Percentiles rank a stretch among this genome's conserved stretches.
These are phyloP conservation scores for Psittacula derbiana DNA, from an alignment of 2,797 vertebrate species.

Conservation along the genomic window DNA sequence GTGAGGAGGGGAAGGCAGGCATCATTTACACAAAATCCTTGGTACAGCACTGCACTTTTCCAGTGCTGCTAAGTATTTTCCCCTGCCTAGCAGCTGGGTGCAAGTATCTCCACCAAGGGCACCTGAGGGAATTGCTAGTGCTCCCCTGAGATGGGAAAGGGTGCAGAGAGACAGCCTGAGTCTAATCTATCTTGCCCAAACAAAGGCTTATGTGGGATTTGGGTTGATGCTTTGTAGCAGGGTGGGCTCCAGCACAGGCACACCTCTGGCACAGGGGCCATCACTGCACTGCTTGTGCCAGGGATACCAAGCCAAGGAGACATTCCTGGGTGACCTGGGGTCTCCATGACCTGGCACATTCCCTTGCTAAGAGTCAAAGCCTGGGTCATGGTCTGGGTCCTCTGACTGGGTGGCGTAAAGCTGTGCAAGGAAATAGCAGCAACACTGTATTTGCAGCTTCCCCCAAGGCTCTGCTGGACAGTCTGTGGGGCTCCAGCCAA, in stretches of 20 bases:
- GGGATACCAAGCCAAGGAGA: background rate
- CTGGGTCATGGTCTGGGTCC: background rate
- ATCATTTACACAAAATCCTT: background rate
- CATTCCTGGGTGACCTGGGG: background rate
- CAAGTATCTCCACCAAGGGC: background rate
- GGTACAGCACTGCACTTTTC: background rate
- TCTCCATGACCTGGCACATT: background rate
- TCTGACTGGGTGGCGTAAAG: background rate
- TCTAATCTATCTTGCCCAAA: background rate
- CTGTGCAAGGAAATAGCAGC: background rate
- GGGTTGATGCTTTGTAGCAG: background rate
- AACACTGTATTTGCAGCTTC: background rate
- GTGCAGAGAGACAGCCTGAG: background rate
- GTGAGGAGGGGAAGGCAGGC: background rate
- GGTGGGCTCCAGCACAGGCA: background rate
- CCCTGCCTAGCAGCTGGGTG: background rate
- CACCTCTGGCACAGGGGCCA: accelerated
- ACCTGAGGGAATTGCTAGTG: background rate
- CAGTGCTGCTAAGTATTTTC: background rate
- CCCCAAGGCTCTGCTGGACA: background rate
- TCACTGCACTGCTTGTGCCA: accelerated
- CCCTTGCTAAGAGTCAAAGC: background rate
- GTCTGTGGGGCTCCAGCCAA: background rate
- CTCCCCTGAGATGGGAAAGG: background rate
- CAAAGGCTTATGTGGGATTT: background rate